phyloP scores from a whole-genome alignment of 2,113 vertebrate genomes.

The Anoura caudifer region DNA sequence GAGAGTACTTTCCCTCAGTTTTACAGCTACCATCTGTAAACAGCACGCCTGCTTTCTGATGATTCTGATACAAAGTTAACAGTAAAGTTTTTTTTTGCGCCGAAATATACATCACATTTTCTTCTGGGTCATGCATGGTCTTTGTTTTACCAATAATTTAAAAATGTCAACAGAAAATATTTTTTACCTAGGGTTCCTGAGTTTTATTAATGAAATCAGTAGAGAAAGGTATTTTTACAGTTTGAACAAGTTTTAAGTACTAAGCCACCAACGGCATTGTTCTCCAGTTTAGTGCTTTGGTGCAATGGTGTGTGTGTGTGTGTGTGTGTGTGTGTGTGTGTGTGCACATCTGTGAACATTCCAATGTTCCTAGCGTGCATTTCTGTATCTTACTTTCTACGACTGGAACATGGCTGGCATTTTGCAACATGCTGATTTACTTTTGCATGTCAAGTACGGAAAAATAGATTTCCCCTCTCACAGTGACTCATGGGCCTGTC shows the following conservation, averaged over 20 bases:
- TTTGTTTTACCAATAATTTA: neutral
- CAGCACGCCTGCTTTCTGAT: neutral
- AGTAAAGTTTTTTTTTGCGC: neutral
- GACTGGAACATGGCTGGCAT: neutral
- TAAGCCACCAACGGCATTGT: neutral
- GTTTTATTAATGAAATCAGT: neutral
- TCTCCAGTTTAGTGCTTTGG: neutral
- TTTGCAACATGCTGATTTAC: constrained; percentile 52
- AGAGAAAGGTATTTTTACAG: neutral
- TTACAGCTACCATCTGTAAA: neutral
- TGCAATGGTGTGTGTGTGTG: neutral
- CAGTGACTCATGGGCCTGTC: constrained; percentile 55
- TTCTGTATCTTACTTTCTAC: neutral
- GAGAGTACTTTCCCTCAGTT: neutral
- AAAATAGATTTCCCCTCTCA: constrained; percentile 21
- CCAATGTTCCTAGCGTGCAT: neutral
- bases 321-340: fast-evolving
- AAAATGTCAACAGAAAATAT: neutral
- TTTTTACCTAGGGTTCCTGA: neutral
- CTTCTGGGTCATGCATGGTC: neutral
- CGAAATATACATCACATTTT: neutral
- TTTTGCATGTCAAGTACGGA: constrained; percentile 41
- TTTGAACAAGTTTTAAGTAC: neutral
- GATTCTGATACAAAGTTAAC: neutral
- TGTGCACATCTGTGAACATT: neutral